These are phyloP conservation scores for Mycogona germanica DNA, from an alignment of 2,888 invertebrate species.

Conservation along the genomic window DNA sequence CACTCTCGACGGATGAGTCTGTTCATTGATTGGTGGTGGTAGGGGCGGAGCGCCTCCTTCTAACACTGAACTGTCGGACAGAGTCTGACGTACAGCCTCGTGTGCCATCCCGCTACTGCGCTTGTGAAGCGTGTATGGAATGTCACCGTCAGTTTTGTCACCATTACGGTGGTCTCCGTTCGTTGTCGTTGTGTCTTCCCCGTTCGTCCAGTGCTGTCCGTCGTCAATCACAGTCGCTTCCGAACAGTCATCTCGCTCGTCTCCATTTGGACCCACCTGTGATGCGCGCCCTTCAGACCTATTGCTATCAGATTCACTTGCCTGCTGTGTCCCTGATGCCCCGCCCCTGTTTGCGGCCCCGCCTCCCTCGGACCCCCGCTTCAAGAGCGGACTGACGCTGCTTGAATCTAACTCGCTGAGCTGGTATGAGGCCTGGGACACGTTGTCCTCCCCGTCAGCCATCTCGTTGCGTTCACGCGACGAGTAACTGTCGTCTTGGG, in stretches of 20 bases:
- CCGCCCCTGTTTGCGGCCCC: neutral
- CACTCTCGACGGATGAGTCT: slow-evolving; percentile 1
- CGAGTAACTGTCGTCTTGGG: slow-evolving; percentile 14
- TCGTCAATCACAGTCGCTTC: too few relatives aligned
- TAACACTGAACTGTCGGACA: neutral
- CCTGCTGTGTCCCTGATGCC: too few relatives aligned
- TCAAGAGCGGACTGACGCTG: slow-evolving; percentile 5
- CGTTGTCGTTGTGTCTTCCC: neutral
- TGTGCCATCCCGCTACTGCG: slow-evolving; percentile 18
- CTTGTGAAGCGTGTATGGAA: slow-evolving; percentile 32
- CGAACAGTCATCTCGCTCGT: too few relatives aligned
- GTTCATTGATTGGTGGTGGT: neutral
- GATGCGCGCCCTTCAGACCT: neutral
- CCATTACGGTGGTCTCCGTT: neutral
- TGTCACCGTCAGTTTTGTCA: slow-evolving; percentile 28
- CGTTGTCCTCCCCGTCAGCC: slow-evolving; percentile 32
- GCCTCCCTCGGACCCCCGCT: neutral
- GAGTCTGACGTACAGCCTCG: neutral
- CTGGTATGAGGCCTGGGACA: slow-evolving; percentile 27
- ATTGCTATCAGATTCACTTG: neutral
- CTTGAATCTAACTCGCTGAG: slow-evolving; percentile 19
- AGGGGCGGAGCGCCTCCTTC: neutral
- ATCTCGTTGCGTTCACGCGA: slow-evolving; percentile 21
- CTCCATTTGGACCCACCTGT: neutral
- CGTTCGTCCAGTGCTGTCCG: neutral